A percentile compares a stretch with the other conserved stretches of the same genome.
Conservation (phyloP, 64 coral and sea anemone species). For the Trachythela sp. region DNA sequence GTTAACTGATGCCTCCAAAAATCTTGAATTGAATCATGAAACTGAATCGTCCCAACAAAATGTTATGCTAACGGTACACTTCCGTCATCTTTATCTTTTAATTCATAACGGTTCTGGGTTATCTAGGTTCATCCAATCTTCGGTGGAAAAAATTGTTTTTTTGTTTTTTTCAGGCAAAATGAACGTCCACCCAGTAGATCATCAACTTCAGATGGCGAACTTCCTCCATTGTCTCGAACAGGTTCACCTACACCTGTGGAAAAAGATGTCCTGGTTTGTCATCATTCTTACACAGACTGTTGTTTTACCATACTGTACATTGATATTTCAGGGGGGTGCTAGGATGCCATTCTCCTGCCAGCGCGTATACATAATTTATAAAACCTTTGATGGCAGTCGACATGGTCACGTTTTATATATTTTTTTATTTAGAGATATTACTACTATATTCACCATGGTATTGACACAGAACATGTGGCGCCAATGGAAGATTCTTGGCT, state of each 20-base stretch:
- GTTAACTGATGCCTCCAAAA: background rate
- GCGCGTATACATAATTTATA: too few species aligned
- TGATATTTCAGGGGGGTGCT: too few species aligned
- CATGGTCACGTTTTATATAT: background rate
- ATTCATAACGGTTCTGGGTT: too few species aligned
- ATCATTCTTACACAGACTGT: background rate
- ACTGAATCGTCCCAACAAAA: background rate
- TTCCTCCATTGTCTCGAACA: conserved; percentile 74
- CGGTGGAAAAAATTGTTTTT: too few species aligned
- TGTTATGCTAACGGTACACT: background rate
- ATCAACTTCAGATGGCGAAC: conserved; percentile 76
- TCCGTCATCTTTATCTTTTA: background rate
- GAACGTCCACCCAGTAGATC: conserved; percentile 58
- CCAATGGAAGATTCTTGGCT: conserved; percentile 99
- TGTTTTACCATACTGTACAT: background rate
- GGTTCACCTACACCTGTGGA: conserved; percentile 90
- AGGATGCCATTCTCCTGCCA: background rate
- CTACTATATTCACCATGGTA: conserved; percentile 98
- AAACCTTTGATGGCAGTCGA: too few species aligned
- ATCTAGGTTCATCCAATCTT: too few species aligned
- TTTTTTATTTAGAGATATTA: conserved; percentile 64
- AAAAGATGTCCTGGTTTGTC: conserved; percentile 90
- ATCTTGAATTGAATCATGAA: background rate
- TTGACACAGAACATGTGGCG: conserved; percentile 98
- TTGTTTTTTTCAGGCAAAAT: conserved; percentile 70